A percentile compares a stretch with the other conserved stretches of the same genome.
Evolutionary conservation across 2,113 vertebrate species (phyloP).

Genomic region (Cervus canadensis): DNA sequence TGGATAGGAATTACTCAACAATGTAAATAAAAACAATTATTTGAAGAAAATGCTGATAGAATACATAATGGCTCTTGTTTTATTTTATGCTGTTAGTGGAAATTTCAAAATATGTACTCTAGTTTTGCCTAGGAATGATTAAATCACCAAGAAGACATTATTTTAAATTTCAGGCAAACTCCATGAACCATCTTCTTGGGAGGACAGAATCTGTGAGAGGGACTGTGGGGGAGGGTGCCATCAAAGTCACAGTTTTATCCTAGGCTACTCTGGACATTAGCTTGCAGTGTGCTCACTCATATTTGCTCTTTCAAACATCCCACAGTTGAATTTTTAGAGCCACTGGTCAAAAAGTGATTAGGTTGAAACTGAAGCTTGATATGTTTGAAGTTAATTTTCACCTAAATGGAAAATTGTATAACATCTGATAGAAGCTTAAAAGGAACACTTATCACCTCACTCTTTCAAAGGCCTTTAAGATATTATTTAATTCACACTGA

Average conservation of each 20-base stretch:
- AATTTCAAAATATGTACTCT: background rate
- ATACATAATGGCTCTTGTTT: background rate
- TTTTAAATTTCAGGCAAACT: constrained; percentile 4
- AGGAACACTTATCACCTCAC: constrained; percentile 43
- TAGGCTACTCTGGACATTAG: background rate
- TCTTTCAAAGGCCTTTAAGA: constrained; percentile 45
- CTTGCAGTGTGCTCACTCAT: background rate
- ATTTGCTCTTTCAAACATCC: background rate
- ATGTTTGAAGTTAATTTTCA: constrained; percentile 62
- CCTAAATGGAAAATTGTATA: constrained; percentile 50
- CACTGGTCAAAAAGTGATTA: constrained; percentile 13
- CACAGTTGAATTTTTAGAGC: background rate
- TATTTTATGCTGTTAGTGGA: background rate
- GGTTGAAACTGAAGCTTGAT: constrained; percentile 24
- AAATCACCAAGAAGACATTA: background rate
- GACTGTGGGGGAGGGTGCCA: background rate
- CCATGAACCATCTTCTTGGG: background rate
- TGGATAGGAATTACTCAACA: background rate
- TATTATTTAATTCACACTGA: constrained; percentile 58
- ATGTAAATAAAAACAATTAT: constrained; percentile 16
- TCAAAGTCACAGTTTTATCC: background rate
- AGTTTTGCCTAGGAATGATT: background rate
- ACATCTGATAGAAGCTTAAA: constrained; percentile 40
- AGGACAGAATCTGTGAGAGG: background rate
- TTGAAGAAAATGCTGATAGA: background rate